A percentile compares a stretch with the other conserved stretches of the same genome.
Conservation (phyloP, 1,140 invertebrate genomes). For the Magallana angulata region DNA sequence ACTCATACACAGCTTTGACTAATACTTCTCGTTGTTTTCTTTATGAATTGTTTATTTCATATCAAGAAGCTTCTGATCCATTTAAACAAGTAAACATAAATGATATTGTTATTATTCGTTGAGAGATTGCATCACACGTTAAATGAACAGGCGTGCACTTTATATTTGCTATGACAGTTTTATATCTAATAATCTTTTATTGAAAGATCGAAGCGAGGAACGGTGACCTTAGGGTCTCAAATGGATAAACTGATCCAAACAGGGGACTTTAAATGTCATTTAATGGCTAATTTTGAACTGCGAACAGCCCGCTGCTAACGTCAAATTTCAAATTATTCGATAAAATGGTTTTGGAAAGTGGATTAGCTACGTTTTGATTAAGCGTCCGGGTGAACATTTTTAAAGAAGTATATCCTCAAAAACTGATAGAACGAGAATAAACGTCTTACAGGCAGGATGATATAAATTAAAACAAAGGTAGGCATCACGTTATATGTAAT, state of each 20-base stretch:
- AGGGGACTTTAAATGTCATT: conserved; percentile 25
- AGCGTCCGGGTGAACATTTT: neutral
- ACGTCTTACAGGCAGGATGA: too few species aligned
- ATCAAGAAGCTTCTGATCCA: too few species aligned
- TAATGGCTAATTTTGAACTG: conserved; percentile 5
- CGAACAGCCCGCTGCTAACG: neutral
- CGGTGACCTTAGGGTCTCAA: neutral
- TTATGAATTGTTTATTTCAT: too few species aligned
- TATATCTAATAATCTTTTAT: conserved; percentile 32
- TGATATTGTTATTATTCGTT: neutral
- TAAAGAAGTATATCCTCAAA: neutral
- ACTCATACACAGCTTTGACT: too few species aligned
- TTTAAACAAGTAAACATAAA: too few species aligned
- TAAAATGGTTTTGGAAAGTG: conserved; percentile 1
- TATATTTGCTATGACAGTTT: conserved; percentile 13
- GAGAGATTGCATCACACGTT: conserved; percentile 10
- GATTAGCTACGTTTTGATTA: neutral
- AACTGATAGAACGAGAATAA: neutral
- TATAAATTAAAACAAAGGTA: too few species aligned
- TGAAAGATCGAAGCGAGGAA: conserved; percentile 19
- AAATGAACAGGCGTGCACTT: neutral
- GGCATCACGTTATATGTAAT: too few species aligned
- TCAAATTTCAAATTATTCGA: conserved; percentile 14
- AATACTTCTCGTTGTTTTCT: too few species aligned
- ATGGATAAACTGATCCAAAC: neutral